These are phyloP conservation scores for Dasysyrphus albostriatus DNA, from an alignment of 2,888 invertebrate species.

Conservation along the genomic window DNA sequence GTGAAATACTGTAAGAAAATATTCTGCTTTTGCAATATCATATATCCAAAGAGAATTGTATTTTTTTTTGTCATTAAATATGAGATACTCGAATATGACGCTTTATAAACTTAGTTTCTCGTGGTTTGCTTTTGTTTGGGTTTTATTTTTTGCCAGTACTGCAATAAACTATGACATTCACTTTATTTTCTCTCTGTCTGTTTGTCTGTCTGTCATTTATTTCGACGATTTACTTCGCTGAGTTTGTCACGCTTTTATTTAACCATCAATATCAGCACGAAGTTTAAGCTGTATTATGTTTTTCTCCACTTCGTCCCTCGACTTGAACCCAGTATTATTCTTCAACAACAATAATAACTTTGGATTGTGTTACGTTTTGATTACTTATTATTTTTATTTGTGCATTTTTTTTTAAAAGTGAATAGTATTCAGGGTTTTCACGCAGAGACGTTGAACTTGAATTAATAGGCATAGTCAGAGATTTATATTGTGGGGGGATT, in stretches of 20 bases:
- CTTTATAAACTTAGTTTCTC: constrained; percentile 7
- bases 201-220: constrained; percentile 9
- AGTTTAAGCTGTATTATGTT: constrained; percentile 34
- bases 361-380: constrained; percentile 68
- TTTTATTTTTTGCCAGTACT: constrained; percentile 39
- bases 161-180: constrained; percentile 63
- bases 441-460: constrained; percentile 71
- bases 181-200: constrained; percentile 50
- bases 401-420: constrained; percentile 26
- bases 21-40: constrained; percentile 25
- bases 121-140: constrained; percentile 49
- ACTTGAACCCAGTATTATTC: too few relatives aligned
- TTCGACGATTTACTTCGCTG: constrained; percentile 59
- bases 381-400: constrained; percentile 45
- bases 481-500: background rate
- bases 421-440: constrained; percentile 63
- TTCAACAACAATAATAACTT: constrained; percentile 36
- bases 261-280: constrained; percentile 61
- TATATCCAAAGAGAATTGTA: background rate
- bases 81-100: constrained; percentile 4
- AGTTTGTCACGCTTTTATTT: constrained; percentile 68
- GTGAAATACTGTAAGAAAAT: constrained; percentile 40
- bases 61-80: background rate
- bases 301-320: constrained; percentile 1
- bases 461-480: constrained; percentile 17